Base-by-base conservation (phyloP, 2,797 vertebrate genomes). In the Staurois parvus region DNA sequence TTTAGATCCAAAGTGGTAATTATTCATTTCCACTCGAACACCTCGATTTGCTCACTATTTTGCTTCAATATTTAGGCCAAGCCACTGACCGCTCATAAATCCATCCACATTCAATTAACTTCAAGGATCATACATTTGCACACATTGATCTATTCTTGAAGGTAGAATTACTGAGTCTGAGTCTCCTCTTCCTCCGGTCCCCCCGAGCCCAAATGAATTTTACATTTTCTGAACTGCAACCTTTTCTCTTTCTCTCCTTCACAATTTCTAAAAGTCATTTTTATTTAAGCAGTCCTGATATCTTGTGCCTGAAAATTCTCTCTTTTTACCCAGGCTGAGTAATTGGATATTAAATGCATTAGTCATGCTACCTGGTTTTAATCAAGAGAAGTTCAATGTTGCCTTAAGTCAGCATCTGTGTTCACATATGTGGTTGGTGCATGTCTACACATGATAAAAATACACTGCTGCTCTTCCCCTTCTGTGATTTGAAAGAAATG, bases 341-440 rank as follows among this genome's bases (percentile, higher is more conserved):
- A 83, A 83, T 79, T 68, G 76, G 70, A 74, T 83, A 68, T 87
- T 74, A 87, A 79, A 87, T 79, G 59, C 76, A 83, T 87, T 87
- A 83, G 85, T 87, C 76, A 87, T 83, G 85, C 75, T 79, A 59
- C 26, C 59, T n/a, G 62, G 52, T 87, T 87, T 87, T 87, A 87
- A 83, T 83, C 85, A 87, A 79, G 80, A 24, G 48, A 79, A 42
- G 76, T 79, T 87, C 81, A 87, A 66, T 68, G 81, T 83, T 83
- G 85, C 85, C 75, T 73, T 59, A 79, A 78, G 81, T 79, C 34
- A 83, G 48, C 85, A 87, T 83, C 85, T 87, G 85, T 79, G 76
- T 66, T 82, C 85, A 79, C 85, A 87, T 83, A 87, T 83, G 85
- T 79, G 66, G 34, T 15, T 52, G 30, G 17, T 83, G 79, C 42